A percentile compares a stretch with the other conserved stretches of the same genome.
Evolutionary conservation across 2,113 vertebrate genomes (phyloP).

Genomic region (Mobula hypostoma): DNA sequence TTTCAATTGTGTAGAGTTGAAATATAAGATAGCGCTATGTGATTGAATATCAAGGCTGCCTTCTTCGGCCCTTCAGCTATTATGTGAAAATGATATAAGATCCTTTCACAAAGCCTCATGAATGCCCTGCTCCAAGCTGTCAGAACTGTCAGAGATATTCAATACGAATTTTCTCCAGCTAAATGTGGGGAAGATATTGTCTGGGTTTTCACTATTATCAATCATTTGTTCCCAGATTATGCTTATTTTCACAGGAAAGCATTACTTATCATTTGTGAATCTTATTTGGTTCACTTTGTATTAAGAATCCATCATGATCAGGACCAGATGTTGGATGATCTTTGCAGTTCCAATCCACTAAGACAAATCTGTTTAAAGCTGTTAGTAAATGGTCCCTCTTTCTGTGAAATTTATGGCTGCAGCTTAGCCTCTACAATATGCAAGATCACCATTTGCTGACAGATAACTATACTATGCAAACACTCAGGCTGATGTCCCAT

Average conservation of each 20-base stretch:
- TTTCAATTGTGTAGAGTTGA: too few relatives aligned
- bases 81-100: background rate
- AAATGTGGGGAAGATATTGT: background rate
- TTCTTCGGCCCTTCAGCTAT: background rate
- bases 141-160: too few relatives aligned
- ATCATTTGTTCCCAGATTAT: too few relatives aligned
- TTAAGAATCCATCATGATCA: background rate
- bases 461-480: constrained; percentile 7
- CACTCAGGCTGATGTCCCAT: background rate
- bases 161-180: background rate
- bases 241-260: too few relatives aligned
- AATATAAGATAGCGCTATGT: too few relatives aligned
- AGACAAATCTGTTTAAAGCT: background rate
- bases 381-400: background rate
- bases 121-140: too few relatives aligned
- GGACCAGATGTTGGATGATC: background rate
- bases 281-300: background rate
- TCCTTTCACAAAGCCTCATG: background rate
- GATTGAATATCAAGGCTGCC: too few relatives aligned
- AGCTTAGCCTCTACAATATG: background rate
- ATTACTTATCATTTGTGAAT: background rate
- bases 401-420: background rate
- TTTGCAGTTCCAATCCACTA: background rate
- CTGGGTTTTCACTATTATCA: background rate
- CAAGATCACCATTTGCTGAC: constrained; percentile 4